Conservation (phyloP, 2,797 vertebrate genomes). For the Pangasius djambal region DNA sequence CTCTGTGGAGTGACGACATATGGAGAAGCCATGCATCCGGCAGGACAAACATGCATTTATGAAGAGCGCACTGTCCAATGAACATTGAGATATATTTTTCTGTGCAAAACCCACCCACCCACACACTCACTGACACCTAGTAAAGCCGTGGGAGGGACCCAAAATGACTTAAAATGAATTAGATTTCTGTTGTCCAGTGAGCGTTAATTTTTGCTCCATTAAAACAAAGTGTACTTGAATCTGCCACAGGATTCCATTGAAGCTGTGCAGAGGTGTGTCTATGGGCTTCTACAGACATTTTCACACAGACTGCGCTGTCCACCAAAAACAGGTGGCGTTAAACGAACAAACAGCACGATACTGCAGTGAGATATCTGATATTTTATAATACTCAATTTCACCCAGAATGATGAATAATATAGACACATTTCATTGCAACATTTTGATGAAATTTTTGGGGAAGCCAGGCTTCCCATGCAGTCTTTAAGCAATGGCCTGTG, state of each 20-base stretch:
- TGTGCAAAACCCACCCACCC: background rate
- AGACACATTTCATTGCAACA: background rate
- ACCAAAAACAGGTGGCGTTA: background rate
- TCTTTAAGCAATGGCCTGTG: background rate
- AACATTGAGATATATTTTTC: too few relatives aligned
- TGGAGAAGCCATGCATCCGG: background rate
- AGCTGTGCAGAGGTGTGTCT: background rate
- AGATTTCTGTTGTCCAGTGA: background rate
- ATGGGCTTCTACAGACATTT: background rate
- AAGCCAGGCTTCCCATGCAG: background rate
- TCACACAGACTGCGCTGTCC: background rate
- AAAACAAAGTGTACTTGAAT: background rate
- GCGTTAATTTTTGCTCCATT: background rate
- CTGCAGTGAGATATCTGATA: background rate
- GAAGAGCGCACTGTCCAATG: background rate
- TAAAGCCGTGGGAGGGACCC: background rate
- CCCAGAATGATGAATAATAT: background rate
- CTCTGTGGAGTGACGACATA: too few relatives aligned
- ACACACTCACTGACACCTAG: background rate
- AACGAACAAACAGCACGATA: background rate
- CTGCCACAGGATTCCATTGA: background rate
- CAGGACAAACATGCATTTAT: background rate
- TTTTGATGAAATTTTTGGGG: background rate
- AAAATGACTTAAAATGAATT: background rate
- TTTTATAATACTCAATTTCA: background rate